Evolutionary conservation across 1,140 invertebrate species (phyloP), one percentile per base, ranked within the genome.

Genomic region (Augochlora pura): DNA sequence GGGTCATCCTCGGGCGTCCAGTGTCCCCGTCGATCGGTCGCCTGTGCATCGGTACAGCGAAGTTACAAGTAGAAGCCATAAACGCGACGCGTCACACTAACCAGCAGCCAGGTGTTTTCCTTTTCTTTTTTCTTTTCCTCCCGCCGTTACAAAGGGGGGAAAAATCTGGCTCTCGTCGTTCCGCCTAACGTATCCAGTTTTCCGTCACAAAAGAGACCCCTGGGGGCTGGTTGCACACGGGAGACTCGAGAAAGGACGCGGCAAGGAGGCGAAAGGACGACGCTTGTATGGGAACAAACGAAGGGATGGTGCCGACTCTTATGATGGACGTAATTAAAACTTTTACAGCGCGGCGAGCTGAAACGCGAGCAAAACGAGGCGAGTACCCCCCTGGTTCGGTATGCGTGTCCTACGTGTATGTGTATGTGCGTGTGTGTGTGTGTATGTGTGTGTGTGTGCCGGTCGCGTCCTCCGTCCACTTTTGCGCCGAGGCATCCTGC

Each of bases 301-400:
- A 71, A 85, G 75, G 86, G 68, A 85, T 84, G 71, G 77, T 83
- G 85, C 81, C 82, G 75, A 79, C 85, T 87, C 83, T 87, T 87
- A 85, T 83, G 85, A 87, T 87, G 75, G 76, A 85, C 77, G 86
- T 85, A 87, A 87, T 87, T 87, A 87, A 87, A 87, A 87, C 86
- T 87, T 87, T 87, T 85, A 83, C 82, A 87, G 74, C 69, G 74
- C 69, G 77, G 63, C 66, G 76, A 71, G 73, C 75, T 76, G 80
- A 83, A 85, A 79, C 83, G 78, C 73, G 78, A 87, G 85, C 87
- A 87, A 87, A 87, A 87, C 79, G 80, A 85, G 6, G n/a, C n/a
- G n/a, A n/a, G n/a, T n/a, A n/a, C n/a, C n/a, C n/a, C n/a, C n/a
- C n/a, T n/a, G n/a, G n/a, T n/a, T n/a, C n/a, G 42, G 12, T 1